phyloP scores from a whole-genome alignment of 2,888 invertebrate species.

The Lathronympha strigana region DNA sequence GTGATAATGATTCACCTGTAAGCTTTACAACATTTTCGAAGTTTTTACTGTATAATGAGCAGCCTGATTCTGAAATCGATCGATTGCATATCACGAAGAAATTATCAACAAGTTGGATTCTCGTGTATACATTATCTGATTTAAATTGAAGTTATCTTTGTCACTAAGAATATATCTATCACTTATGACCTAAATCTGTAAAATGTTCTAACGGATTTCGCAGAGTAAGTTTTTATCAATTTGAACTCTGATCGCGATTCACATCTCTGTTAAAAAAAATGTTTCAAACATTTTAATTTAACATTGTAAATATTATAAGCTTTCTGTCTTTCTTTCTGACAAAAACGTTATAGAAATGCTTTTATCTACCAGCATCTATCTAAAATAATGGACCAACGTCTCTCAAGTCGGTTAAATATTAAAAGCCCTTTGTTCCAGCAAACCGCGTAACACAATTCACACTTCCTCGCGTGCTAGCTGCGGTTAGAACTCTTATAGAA shows the following conservation, averaged over 20 bases:
- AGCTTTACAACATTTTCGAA: neutral
- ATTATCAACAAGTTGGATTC: too few species aligned
- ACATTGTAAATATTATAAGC: too few species aligned
- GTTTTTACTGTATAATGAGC: neutral
- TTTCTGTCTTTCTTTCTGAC: too few species aligned
- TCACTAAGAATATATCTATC: too few species aligned
- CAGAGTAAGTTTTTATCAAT: too few species aligned
- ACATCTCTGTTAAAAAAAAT: too few species aligned
- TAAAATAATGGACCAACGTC: conserved; percentile 16
- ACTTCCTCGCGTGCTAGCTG: conserved; percentile 59
- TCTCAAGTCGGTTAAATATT: conserved; percentile 40
- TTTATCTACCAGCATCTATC: neutral
- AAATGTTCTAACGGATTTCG: too few species aligned
- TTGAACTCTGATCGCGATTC: too few species aligned
- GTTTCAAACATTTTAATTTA: too few species aligned
- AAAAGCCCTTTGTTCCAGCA: conserved; percentile 46
- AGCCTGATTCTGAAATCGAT: neutral
- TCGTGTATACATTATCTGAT: too few species aligned
- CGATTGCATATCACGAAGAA: neutral
- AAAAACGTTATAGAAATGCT: neutral
- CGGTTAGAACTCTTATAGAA: conserved; percentile 55
- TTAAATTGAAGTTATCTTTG: too few species aligned
- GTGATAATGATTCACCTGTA: conserved; percentile 14
- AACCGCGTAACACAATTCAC: conserved; percentile 60
- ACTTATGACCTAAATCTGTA: too few species aligned